A percentile compares a stretch with the other conserved stretches of the same genome.
phyloP scores from a whole-genome alignment of 1,140 invertebrate genomes.

The Epicauta chinensis region DNA sequence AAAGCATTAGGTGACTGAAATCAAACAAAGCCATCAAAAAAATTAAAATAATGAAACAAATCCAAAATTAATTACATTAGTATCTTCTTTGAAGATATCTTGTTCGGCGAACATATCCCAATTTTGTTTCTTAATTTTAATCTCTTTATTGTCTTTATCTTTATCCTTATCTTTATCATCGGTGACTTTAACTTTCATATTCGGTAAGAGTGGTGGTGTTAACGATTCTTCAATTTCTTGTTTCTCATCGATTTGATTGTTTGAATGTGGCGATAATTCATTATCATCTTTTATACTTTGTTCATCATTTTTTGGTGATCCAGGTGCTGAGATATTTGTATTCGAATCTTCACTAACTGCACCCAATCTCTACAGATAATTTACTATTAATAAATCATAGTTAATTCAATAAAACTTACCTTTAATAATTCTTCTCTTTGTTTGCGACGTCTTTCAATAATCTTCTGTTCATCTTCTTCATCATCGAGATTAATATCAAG shows the following conservation, averaged over 20 bases:
- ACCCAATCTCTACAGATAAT: conserved; percentile 48
- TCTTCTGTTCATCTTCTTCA: conserved; percentile 90
- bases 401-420: conserved; percentile 44
- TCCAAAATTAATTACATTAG: conserved; percentile 61
- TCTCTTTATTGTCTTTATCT: conserved; percentile 40
- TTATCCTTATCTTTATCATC: conserved; percentile 43
- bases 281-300: conserved; percentile 26
- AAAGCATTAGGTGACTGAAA: conserved; percentile 67
- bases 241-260: conserved; percentile 32
- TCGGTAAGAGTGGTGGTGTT: conserved; percentile 40
- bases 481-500: conserved; percentile 68
- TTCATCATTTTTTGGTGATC: conserved; percentile 5
- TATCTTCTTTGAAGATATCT: conserved; percentile 77
- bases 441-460: conserved; percentile 85
- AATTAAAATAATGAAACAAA: not conserved
- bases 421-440: conserved; percentile 84
- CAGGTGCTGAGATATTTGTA: conserved; percentile 26
- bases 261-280: too few relatives aligned
- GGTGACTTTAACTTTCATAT: conserved; percentile 36
- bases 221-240: conserved; percentile 40
- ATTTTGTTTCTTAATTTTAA: conserved; percentile 52
- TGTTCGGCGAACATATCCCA: conserved; percentile 88
- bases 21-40: not conserved
- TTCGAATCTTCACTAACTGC: conserved; percentile 56
- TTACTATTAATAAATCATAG: conserved; percentile 6